phyloP scores from a whole-genome alignment of 2,888 invertebrate genomes.

The Geotrupes spiniger region DNA sequence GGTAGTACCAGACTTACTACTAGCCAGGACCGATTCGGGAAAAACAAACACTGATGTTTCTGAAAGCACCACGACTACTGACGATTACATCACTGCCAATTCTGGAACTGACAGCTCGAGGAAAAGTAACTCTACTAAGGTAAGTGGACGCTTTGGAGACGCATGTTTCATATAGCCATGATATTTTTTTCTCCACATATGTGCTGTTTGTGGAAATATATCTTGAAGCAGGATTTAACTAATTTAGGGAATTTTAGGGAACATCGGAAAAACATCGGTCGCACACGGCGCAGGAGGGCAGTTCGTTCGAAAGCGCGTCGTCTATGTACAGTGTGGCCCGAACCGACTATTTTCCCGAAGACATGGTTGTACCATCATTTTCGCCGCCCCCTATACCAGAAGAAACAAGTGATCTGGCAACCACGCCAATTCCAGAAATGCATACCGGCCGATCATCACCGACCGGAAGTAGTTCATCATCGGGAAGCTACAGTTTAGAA shows the following conservation, averaged over 20 bases:
- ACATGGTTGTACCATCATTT: slow-evolving; percentile 61
- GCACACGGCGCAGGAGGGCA: slow-evolving; percentile 61
- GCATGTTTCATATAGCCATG: background rate
- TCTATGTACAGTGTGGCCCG: slow-evolving; percentile 75
- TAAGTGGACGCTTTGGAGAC: slow-evolving; percentile 46
- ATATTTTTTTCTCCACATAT: no score
- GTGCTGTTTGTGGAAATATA: no score
- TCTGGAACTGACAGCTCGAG: slow-evolving; percentile 66
- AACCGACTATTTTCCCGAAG: slow-evolving; percentile 66
- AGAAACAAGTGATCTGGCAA: slow-evolving; percentile 47
- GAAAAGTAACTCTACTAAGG: slow-evolving; percentile 64
- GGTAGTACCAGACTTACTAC: slow-evolving; percentile 50
- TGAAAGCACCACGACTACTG: slow-evolving; percentile 82
- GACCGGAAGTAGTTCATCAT: slow-evolving; percentile 58
- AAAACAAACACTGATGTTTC: slow-evolving; percentile 75
- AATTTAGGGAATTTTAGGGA: no score
- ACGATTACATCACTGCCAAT: slow-evolving; percentile 86
- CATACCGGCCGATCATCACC: slow-evolving; percentile 52
- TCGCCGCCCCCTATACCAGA: slow-evolving; percentile 59
- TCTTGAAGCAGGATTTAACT: no score
- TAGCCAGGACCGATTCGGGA: slow-evolving; percentile 70
- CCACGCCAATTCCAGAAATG: slow-evolving; percentile 45
- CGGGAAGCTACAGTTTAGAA: slow-evolving; percentile 57
- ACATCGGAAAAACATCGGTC: slow-evolving; percentile 19
- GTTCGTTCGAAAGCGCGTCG: slow-evolving; percentile 85